Evolutionary conservation across 30 jellyfish, hydroid and myxozoan genomes (phyloP).

Genomic region (Aurelia aurita complex sp. Pacific): DNA sequence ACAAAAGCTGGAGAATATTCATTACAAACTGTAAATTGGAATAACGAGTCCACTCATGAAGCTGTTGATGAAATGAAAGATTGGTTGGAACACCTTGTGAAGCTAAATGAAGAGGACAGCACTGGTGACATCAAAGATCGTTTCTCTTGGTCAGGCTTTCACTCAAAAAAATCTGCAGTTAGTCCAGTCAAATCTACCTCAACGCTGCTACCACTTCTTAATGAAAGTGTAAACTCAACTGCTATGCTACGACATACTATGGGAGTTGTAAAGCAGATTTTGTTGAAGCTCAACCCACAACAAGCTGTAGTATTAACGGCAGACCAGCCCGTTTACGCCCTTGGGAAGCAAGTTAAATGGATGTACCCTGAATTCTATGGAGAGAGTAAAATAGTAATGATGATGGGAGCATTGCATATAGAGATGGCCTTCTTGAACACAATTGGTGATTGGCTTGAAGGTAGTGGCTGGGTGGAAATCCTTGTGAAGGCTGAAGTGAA

Average conservation of each 20-base stretch:
- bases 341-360: no score
- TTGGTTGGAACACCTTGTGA: not conserved
- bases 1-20: slow-evolving; percentile 1
- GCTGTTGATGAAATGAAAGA: not conserved
- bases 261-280: not conserved
- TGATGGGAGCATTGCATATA: no score
- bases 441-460: no score
- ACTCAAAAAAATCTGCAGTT: not conserved
- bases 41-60: not conserved
- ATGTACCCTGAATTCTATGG: no score
- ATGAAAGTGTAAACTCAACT: not conserved
- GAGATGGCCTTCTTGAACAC: no score
- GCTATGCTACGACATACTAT: not conserved
- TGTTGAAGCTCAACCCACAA: not conserved
- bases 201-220: not conserved
- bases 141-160: slow-evolving; percentile 5
- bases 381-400: no score
- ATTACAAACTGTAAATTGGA: not conserved
- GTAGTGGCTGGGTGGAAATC: no score
- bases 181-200: no score
- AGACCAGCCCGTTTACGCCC: no score
- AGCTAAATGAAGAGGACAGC: no score
- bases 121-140: not conserved
- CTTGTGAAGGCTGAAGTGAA: no score
- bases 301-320: no score